Evolutionary conservation across 2,113 vertebrate genomes (phyloP).

Genomic region (Parotia lawesii): DNA sequence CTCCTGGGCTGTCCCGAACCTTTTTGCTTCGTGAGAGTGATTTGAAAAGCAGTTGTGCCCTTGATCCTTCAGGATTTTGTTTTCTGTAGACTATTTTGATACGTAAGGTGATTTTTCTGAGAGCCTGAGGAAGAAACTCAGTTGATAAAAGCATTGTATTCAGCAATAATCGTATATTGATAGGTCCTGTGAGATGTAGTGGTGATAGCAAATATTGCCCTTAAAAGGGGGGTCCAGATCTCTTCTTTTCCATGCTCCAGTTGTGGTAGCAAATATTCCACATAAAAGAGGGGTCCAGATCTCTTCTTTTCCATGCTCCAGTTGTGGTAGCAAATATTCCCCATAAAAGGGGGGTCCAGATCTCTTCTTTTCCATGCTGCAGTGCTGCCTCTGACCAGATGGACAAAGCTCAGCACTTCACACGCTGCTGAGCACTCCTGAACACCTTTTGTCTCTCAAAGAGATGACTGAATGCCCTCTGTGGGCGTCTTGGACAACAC

Average conservation of each 20-base stretch:
- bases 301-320: background rate
- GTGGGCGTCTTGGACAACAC: background rate
- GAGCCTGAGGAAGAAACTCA: background rate
- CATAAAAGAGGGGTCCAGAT: background rate
- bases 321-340: background rate
- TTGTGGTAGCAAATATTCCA: background rate
- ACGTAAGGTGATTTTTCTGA: background rate
- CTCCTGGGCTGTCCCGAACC: background rate
- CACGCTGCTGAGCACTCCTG: background rate
- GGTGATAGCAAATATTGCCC: background rate
- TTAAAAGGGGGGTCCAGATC: background rate
- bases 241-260: background rate
- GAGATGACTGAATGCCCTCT: no score
- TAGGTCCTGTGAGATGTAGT: background rate
- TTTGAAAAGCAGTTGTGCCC: background rate
- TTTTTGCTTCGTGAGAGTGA: background rate
- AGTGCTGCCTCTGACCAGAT: background rate
- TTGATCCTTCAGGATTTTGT: background rate
- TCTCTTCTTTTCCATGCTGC: background rate
- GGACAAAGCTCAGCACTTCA: background rate
- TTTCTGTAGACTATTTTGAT: background rate
- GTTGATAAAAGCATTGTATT: background rate
- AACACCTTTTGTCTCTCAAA: background rate
- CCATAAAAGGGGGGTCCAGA: no score
- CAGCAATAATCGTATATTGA: background rate